Evolutionary conservation across 2,888 invertebrate genomes (phyloP), one percentile per base, ranked within the genome.

Genomic region (Stratiomys singularior): DNA sequence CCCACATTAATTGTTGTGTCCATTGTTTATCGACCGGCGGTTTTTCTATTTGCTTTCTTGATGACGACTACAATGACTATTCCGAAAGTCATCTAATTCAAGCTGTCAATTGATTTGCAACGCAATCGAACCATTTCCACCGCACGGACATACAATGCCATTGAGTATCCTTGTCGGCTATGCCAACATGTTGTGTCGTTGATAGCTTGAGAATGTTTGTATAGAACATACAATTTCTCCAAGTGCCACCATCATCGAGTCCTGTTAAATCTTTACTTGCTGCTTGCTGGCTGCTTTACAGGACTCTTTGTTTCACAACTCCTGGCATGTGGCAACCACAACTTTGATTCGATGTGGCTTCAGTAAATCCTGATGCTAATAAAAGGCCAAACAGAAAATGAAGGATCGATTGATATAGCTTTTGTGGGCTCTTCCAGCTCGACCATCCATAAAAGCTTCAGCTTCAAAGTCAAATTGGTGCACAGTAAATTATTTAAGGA

Each of bases 401-500:
- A 69, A 69, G 69, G 69, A 69, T 69, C 69, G 69, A 69, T 69
- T 69, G 69, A 37, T 30, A 69, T 67, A 44, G 67, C 21, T 44
- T 44, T 37, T 67, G 67, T 21, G 46, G 69, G 46, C 46, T 69
- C 46, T 67, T 58, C 23, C 23, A 44, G 15, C 15, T 44, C 28
- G 46, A 13, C n/a, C 46, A 15, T 46, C 23, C 37, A 66, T 37
- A 23, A 28, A 25, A 46, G 13, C 28, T n/a, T 28, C 11, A 13
- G 47, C 3, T 23, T 69, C 23, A 69, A 69, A 69, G 46, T 46
- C 46, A 69, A 69, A 69, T 69, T 46, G 21, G 30, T 46, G 69
- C 46, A 13, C 15, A 47, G 46, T 69, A 46, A 69, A 69, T 69
- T 69, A 69, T 69, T 69, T 47, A 69, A 46, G 47, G 47, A 69